phyloP scores from a whole-genome alignment of 2,113 vertebrate species.

The Antennarius striatus region DNA sequence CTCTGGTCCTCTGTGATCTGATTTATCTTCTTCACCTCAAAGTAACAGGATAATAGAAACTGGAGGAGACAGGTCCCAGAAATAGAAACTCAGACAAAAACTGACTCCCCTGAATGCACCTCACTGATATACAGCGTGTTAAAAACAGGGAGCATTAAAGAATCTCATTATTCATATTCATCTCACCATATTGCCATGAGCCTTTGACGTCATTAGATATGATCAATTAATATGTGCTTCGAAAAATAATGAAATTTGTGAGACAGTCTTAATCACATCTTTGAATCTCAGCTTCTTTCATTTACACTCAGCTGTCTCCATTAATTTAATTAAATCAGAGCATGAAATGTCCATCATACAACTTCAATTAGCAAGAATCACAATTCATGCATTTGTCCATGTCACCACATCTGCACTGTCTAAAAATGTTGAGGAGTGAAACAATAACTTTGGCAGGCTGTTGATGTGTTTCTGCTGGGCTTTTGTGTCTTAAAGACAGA shows the following conservation, averaged over 20 bases:
- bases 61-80: slow-evolving; percentile 22
- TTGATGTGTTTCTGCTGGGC: slow-evolving; percentile 38
- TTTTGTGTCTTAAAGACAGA: slow-evolving; percentile 32
- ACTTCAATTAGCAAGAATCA: slow-evolving; percentile 7
- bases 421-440: slow-evolving; percentile 5
- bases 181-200: slow-evolving; percentile 12
- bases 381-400: not conserved
- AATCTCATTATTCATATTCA: slow-evolving; percentile 36
- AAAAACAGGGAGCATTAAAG: slow-evolving; percentile 5
- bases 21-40: slow-evolving; percentile 27
- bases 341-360: slow-evolving; percentile 17
- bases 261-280: slow-evolving; percentile 18
- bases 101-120: slow-evolving; percentile 5
- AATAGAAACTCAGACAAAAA: slow-evolving; percentile 44
- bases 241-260: slow-evolving; percentile 17
- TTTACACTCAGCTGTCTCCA: not conserved
- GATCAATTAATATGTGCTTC: slow-evolving; percentile 39
- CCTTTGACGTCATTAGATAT: slow-evolving; percentile 31
- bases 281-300: slow-evolving; percentile 8
- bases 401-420: not conserved
- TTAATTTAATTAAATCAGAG: slow-evolving; percentile 9
- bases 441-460: slow-evolving; percentile 12
- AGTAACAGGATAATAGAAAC: slow-evolving; percentile 28
- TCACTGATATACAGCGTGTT: slow-evolving; percentile 8
- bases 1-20: slow-evolving; percentile 22